phyloP scores from a whole-genome alignment of 2,113 vertebrate genomes.

The Callopanchax toddi region DNA sequence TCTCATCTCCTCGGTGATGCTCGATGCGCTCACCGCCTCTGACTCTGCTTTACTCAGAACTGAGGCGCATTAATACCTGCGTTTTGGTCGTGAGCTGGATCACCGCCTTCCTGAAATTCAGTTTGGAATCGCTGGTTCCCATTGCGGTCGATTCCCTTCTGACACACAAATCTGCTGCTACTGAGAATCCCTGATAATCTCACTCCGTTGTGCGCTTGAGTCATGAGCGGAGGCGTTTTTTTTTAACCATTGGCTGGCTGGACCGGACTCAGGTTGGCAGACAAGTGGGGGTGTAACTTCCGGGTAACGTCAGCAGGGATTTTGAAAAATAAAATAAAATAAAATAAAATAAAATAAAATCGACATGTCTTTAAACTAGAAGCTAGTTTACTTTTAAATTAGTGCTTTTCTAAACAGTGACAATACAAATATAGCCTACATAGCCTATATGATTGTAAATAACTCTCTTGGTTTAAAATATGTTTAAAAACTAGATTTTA shows the following conservation, averaged over 20 bases:
- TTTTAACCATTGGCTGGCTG: constrained; percentile 54
- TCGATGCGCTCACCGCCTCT: constrained; percentile 27
- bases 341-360: not conserved
- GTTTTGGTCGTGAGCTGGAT: constrained; percentile 99
- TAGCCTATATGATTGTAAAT: no score
- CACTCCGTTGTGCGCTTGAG: constrained; percentile 65
- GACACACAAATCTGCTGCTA: constrained; percentile 40
- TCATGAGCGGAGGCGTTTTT: constrained; percentile 69
- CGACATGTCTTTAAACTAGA: no score
- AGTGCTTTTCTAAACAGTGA: not conserved
- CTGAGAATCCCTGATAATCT: constrained; percentile 72
- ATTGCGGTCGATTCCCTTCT: constrained; percentile 75
- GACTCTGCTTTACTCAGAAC: not conserved
- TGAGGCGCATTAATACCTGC: constrained; percentile 79
- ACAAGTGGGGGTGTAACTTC: constrained; percentile 63
- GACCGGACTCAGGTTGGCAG: no score
- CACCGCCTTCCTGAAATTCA: constrained; percentile 98
- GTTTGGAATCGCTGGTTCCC: constrained; percentile 95
- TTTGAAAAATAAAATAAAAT: no score
- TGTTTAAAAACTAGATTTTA: no score
- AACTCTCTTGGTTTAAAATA: no score
- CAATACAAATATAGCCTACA: no score
- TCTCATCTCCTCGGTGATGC: constrained; percentile 50
- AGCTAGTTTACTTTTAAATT: no score
- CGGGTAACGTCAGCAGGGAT: constrained; percentile 53